phyloP scores from a whole-genome alignment of 2,113 vertebrate genomes.

The Hemiprocne comata region DNA sequence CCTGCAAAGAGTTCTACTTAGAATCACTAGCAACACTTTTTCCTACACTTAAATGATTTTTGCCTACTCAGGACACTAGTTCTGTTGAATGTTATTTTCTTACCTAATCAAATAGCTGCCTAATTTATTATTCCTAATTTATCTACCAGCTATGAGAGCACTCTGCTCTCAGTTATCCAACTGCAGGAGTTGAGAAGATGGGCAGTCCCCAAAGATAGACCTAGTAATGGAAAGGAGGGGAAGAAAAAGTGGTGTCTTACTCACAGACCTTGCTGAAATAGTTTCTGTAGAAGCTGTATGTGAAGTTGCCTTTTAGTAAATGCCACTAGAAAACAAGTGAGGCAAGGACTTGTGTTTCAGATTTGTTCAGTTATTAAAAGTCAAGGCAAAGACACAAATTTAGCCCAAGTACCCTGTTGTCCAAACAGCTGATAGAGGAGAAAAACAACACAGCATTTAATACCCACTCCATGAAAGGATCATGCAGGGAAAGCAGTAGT shows the following conservation, averaged over 20 bases:
- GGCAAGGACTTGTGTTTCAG: not conserved
- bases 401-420: not conserved
- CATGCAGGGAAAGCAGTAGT: not conserved
- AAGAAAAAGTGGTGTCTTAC: not conserved
- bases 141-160: not conserved
- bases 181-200: not conserved
- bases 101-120: not conserved
- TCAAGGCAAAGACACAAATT: not conserved
- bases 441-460: not conserved
- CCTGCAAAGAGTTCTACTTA: not conserved
- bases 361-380: not conserved
- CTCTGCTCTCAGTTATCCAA: not conserved
- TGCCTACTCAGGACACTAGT: not conserved
- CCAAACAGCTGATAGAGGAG: not conserved
- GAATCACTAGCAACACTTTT: not conserved
- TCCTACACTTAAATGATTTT: not conserved
- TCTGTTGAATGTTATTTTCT: not conserved
- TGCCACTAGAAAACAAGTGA: not conserved
- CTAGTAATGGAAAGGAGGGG: fast-evolving
- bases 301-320: not conserved
- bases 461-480: not conserved
- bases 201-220: not conserved
- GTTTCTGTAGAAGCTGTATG: not conserved
- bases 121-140: not conserved
- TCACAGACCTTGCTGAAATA: not conserved